These are phyloP conservation scores for Amiota minor DNA, from an alignment of 2,888 invertebrate genomes.

Conservation along the genomic window DNA sequence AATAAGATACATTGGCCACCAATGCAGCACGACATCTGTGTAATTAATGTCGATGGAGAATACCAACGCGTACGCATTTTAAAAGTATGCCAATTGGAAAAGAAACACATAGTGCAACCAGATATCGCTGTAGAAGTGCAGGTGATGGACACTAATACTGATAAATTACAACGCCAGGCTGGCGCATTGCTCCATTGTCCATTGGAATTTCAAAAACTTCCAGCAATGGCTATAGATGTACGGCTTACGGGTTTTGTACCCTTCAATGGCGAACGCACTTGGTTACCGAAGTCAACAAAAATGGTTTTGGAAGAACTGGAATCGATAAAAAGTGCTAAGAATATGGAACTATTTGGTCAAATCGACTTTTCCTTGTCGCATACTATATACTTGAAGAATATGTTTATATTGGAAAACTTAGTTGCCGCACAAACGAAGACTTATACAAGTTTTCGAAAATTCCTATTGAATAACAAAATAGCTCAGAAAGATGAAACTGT, in stretches of 20 bases:
- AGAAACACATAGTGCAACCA: conserved; percentile 48
- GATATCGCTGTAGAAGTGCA: conserved; percentile 29
- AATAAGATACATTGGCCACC: conserved; percentile 66
- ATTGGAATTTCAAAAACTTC: conserved; percentile 73
- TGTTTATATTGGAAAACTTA: conserved; percentile 59
- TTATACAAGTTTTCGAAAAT: conserved; percentile 16
- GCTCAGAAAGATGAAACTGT: background rate
- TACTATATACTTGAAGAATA: conserved; percentile 61
- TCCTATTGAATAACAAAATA: background rate
- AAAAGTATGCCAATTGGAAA: conserved; percentile 60
- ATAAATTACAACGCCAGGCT: conserved; percentile 69
- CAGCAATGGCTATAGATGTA: conserved; percentile 75
- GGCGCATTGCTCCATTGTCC: conserved; percentile 58
- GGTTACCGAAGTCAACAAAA: conserved; percentile 74
- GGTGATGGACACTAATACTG: conserved; percentile 77
- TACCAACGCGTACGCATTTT: conserved; percentile 77
- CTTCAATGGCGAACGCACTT: conserved; percentile 75
- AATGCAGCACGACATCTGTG: conserved; percentile 77
- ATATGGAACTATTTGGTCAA: background rate
- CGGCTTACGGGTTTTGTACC: conserved; percentile 75
- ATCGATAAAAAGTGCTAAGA: background rate
- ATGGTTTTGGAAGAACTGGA: conserved; percentile 50
- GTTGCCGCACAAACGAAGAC: conserved; percentile 33
- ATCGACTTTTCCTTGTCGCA: conserved; percentile 58
- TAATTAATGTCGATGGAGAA: conserved; percentile 74